Base-by-base conservation (phyloP, 2,888 invertebrate species). In the Crepidodera aurea region DNA sequence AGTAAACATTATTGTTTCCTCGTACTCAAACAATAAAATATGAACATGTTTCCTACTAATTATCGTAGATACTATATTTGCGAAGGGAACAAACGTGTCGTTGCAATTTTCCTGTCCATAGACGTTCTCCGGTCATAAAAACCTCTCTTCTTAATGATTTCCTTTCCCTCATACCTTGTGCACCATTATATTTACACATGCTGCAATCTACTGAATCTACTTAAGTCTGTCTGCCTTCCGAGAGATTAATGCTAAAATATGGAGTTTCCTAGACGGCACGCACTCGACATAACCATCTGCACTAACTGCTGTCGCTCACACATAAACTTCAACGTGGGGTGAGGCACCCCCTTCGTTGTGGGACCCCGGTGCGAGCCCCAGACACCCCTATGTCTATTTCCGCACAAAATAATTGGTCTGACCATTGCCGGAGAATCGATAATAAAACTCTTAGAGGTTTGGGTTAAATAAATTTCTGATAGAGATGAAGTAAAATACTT, bases 231-330 rank as follows among this genome's bases (percentile, higher is more conserved):
- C 61, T 65, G 57, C 57, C 57, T 57, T 57, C 15, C 57, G 18
- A 39, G 70, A 73, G 71, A 74, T 74, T 73, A 74, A 68, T 70
- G 68, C 70, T 75, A 72, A 77, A 75, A 75, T 76, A 75, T 75
- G 71, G 73, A 73, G 73, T 73, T 74, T 75, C 73, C 72, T 73
- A 65, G 62, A 64, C 69, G 64, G 68, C 69, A 72, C 72, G 71
- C 70, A 71, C 64, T 66, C 54, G 37, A 66, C 66, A 70, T 67
- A 69, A 68, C 69, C 72, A 72, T 70, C 73, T 73, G 76, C 73
- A 69, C 69, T 75, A 74, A 75, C 75, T 74, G 74, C 73, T 66
- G 71, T 68, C 65, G 65, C 64, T 58, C 57, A 51, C 66, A 60
- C 53, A 65, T 62, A 57, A 67, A 27, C 48, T 37, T 15, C 10